These are phyloP conservation scores for Pogonocichla stellata DNA, from an alignment of 2,113 vertebrate genomes.

Conservation along the genomic window DNA sequence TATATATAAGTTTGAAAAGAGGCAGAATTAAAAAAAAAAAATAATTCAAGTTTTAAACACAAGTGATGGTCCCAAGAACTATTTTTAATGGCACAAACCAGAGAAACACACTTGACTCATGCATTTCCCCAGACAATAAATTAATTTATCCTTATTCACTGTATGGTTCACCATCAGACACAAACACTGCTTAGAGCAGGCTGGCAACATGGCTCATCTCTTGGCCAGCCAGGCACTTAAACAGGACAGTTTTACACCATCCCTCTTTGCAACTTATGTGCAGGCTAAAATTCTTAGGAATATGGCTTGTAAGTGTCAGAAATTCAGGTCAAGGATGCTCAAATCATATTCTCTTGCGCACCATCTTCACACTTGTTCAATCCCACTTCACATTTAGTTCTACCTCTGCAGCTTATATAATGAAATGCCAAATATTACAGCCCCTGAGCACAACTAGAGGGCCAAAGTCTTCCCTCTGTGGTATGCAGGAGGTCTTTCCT, in stretches of 20 bases:
- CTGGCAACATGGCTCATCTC: neutral
- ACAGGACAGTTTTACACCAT: neutral
- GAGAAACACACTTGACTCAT: neutral
- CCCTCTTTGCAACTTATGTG: neutral
- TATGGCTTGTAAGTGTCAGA: neutral
- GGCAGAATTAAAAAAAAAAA: neutral
- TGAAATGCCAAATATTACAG: neutral
- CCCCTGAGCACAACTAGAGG: neutral
- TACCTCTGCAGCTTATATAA: constrained; percentile 57
- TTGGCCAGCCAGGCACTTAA: neutral
- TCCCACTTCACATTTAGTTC: neutral
- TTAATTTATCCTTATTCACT: neutral
- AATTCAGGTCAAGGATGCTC: neutral
- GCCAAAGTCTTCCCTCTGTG: neutral
- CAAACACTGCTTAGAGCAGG: neutral
- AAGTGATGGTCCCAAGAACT: constrained; percentile 48
- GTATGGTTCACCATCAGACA: neutral
- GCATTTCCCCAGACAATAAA: neutral
- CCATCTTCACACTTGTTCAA: neutral
- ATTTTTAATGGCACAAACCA: neutral
- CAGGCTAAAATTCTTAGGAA: constrained; percentile 37
- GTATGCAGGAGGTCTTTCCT: neutral
- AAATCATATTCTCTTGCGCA: neutral
- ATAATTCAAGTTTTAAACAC: neutral
- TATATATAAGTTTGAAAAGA: constrained; percentile 27